Evolutionary conservation across 2,113 vertebrate genomes (phyloP), one percentile per base, ranked within the genome.

Genomic region (Xiphias gladius): DNA sequence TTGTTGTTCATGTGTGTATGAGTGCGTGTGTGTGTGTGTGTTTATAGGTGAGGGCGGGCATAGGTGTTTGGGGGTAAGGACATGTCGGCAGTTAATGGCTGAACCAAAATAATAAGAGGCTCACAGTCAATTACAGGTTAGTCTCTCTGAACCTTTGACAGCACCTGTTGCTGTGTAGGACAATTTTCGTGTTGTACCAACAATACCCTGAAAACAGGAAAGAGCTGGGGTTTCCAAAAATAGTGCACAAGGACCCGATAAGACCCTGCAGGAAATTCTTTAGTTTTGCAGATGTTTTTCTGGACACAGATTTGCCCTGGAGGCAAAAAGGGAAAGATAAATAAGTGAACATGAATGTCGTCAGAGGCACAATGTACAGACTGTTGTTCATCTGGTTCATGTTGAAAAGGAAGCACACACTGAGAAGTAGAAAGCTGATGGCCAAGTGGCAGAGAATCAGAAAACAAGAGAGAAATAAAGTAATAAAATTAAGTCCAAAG

Each of bases 131-230:
- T 86, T 82, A 73, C 57, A 77, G 80, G 64, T 91, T 79, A 66
- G 71, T 7, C 24, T 5, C 39, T 48, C 14, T 52, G 43, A 81
- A 84, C 84, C 22, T 89, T 43, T 67, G 75, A 76, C 80, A 7
- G 67, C 30, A 69, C 82, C 75, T 83, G 83, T 75, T 85, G 61
- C 75, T 87, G 81, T 73, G 66, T 72, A 71, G 67, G 76, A 71
- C 62, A 22, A 35, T 72, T 83, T 82, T 86, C 48, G 37, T 68
- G 75, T 77, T 90, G 57, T 13, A 64, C 24, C 85, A 91, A 82
- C 85, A 93, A 91, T 30, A 67, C 19, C 19, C 35, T 76, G 39
- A 72, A 88, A 87, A 86, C 83, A 85, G 86, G 86, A 86, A 91
- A 64, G 72, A 32, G 4, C 32, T 48, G 39, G 11, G 9, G 41